Conservation (phyloP, 2,797 vertebrate genomes). For the Enteromius trimaculatus region DNA sequence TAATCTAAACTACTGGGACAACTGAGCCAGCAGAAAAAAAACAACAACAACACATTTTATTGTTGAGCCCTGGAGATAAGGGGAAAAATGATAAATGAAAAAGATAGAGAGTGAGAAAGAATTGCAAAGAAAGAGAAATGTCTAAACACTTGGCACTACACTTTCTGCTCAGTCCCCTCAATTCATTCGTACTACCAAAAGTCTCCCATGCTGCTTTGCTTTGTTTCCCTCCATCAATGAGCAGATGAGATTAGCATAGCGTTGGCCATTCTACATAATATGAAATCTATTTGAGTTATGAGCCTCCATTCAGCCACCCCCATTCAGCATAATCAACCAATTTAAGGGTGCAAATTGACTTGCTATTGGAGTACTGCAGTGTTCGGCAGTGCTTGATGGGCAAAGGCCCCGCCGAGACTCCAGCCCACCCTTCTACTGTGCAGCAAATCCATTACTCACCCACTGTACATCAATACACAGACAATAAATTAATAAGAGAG, state of each 20-base stretch:
- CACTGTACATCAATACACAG: slow-evolving; percentile 69
- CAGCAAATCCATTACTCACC: slow-evolving; percentile 68
- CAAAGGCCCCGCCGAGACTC: slow-evolving; percentile 60
- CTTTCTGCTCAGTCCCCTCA: background rate
- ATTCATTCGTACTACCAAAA: slow-evolving; percentile 31
- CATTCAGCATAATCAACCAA: slow-evolving; percentile 69
- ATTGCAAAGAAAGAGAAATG: slow-evolving; percentile 19
- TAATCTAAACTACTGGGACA: background rate
- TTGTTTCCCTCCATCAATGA: slow-evolving; percentile 55
- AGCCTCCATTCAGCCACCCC: slow-evolving; percentile 61
- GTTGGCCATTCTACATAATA: slow-evolving; percentile 59
- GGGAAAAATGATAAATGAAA: slow-evolving; percentile 19
- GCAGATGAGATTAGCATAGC: slow-evolving; percentile 64
- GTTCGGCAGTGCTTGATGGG: slow-evolving; percentile 64
- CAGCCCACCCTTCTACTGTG: slow-evolving; percentile 53
- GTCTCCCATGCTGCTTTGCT: slow-evolving; percentile 48
- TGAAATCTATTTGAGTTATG: slow-evolving; percentile 69
- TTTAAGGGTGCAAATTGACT: slow-evolving; percentile 66
- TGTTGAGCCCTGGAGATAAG: background rate
- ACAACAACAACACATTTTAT: background rate
- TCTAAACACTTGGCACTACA: background rate
- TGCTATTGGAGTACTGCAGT: slow-evolving; percentile 60
- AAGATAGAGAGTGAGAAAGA: background rate
- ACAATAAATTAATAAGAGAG: slow-evolving; percentile 67
- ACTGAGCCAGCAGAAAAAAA: background rate